These are phyloP conservation scores for Synergus umbraculus DNA, from an alignment of 2,888 invertebrate species.

Conservation along the genomic window DNA sequence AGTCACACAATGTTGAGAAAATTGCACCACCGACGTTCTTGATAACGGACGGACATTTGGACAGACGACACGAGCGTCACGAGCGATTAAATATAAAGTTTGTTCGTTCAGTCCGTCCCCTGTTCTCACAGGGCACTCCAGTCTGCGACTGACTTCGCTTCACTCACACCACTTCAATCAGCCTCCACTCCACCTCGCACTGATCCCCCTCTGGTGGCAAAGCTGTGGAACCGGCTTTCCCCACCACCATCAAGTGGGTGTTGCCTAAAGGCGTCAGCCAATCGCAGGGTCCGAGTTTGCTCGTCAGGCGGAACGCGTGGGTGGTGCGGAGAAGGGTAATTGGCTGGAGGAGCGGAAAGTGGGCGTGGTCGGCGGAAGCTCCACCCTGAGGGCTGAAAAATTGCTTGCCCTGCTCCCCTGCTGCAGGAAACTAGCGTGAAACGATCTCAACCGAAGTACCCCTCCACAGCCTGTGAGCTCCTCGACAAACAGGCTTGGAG, in stretches of 20 bases:
- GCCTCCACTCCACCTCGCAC: slow-evolving; percentile 78
- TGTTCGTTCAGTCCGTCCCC: slow-evolving; percentile 73
- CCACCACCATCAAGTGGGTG: slow-evolving; percentile 76
- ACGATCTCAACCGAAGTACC: slow-evolving; percentile 58
- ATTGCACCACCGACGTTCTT: slow-evolving; percentile 21
- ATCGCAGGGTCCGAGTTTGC: slow-evolving; percentile 62
- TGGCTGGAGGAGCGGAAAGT: slow-evolving; percentile 76
- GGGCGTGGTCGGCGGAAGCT: slow-evolving; percentile 46
- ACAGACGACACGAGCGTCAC: slow-evolving; percentile 55
- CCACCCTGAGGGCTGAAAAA: slow-evolving; percentile 47
- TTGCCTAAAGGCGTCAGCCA: slow-evolving; percentile 69
- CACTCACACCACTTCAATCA: slow-evolving; percentile 76
- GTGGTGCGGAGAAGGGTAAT: slow-evolving; percentile 62
- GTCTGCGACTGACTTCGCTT: slow-evolving; percentile 76
- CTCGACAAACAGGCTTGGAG: slow-evolving; percentile 71
- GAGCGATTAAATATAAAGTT: slow-evolving; percentile 66
- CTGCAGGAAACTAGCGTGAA: slow-evolving; percentile 63
- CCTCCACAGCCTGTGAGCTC: slow-evolving; percentile 48
- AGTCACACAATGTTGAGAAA: slow-evolving; percentile 24
- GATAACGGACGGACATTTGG: slow-evolving; percentile 63
- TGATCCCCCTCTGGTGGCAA: slow-evolving; percentile 79
- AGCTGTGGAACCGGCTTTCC: slow-evolving; percentile 78
- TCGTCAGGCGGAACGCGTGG: slow-evolving; percentile 49
- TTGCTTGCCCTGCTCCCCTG: slow-evolving; percentile 52
- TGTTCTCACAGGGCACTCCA: slow-evolving; percentile 76